Evolutionary conservation across 2,113 vertebrate genomes (phyloP).

Genomic region (Oxyura jamaicensis): DNA sequence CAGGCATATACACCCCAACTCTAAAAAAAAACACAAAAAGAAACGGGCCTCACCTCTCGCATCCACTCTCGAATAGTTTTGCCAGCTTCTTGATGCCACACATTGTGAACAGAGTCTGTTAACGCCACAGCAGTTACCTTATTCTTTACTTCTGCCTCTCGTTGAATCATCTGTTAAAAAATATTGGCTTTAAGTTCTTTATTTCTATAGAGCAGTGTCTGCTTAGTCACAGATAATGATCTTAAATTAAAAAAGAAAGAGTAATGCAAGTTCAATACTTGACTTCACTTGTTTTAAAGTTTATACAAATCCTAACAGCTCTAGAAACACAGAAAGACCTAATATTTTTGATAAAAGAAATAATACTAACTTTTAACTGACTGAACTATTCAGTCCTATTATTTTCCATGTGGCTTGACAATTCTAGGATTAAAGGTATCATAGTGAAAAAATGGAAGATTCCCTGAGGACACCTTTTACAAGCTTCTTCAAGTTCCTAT

Average conservation of each 20-base stretch:
- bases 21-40: background rate
- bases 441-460: conserved; percentile 70
- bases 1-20: background rate
- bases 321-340: conserved; percentile 59
- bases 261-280: conserved; percentile 40
- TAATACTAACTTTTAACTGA: conserved; percentile 67
- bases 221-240: conserved; percentile 71
- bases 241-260: conserved; percentile 56
- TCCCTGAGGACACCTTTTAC: conserved; percentile 74
- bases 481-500: conserved; percentile 67
- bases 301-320: conserved; percentile 42
- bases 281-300: conserved; percentile 62
- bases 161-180: conserved; percentile 94
- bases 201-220: conserved; percentile 21
- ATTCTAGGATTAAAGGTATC: conserved; percentile 78
- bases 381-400: conserved; percentile 66
- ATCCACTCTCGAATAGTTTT: conserved; percentile 96
- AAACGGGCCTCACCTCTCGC: conserved; percentile 85
- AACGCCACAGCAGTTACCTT: conserved; percentile 93
- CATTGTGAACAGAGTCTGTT: conserved; percentile 96
- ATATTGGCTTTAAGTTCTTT: conserved; percentile 58
- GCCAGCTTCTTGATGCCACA: conserved; percentile 95
- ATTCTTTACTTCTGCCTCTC: conserved; percentile 91
- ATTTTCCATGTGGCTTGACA: conserved; percentile 77
- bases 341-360: conserved; percentile 73